These are phyloP conservation scores for Sphecodes monilicornis DNA, from an alignment of 2,888 invertebrate species.

Conservation along the genomic window DNA sequence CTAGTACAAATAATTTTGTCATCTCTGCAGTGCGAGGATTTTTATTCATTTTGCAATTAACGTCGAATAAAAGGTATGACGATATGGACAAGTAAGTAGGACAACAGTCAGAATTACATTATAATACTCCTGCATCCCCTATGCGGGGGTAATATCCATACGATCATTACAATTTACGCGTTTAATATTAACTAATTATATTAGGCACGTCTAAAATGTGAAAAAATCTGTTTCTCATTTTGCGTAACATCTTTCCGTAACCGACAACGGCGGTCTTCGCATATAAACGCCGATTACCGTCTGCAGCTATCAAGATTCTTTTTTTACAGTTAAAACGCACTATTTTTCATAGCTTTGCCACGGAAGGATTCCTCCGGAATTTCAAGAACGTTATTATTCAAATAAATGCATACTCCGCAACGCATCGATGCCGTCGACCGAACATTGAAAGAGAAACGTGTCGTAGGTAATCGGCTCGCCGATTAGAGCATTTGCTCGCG, in stretches of 20 bases:
- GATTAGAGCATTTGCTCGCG: not conserved
- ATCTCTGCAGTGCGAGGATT: too few relatives aligned
- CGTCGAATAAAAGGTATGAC: too few relatives aligned
- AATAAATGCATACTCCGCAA: conserved; percentile 21
- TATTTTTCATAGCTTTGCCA: not conserved
- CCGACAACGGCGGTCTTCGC: conserved; percentile 9
- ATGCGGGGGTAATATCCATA: too few relatives aligned
- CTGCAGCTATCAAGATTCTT: conserved; percentile 18
- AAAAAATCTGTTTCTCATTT: not conserved
- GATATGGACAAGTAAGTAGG: too few relatives aligned
- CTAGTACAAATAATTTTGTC: too few relatives aligned
- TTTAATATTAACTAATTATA: too few relatives aligned
- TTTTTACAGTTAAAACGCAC: not conserved
- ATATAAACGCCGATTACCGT: not conserved
- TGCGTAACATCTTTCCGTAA: conserved; percentile 3
- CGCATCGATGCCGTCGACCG: not conserved
- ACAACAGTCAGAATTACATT: too few relatives aligned
- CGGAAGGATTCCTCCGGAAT: not conserved
- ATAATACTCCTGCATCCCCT: too few relatives aligned
- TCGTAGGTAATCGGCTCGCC: not conserved
- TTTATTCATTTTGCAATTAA: too few relatives aligned
- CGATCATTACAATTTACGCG: not conserved
- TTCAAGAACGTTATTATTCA: conserved; percentile 22
- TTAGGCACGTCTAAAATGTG: not conserved
- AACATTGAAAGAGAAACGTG: not conserved